These are phyloP conservation scores for Notodonta ziczac DNA, from an alignment of 2,888 invertebrate genomes.

Conservation along the genomic window DNA sequence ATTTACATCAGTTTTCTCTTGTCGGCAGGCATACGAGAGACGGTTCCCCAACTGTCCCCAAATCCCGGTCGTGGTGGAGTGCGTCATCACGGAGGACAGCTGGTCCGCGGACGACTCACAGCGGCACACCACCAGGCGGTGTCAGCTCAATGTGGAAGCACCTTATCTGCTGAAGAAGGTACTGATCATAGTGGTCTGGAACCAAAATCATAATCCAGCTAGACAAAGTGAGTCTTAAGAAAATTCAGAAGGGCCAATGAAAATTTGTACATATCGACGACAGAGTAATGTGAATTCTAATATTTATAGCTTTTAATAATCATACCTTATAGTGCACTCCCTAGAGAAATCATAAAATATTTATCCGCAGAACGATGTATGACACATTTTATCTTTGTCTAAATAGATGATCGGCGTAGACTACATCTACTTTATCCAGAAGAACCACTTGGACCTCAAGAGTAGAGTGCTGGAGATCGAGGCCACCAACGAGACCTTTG, in stretches of 20 bases:
- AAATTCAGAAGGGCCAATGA: not conserved
- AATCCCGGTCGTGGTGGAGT: constrained; percentile 97
- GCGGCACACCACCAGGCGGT: constrained; percentile 92
- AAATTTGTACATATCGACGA: not conserved
- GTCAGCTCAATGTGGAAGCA: constrained; percentile 96
- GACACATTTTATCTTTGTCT: not conserved
- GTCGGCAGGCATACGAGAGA: constrained; percentile 93
- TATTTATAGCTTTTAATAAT: not conserved
- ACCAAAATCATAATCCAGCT: no score
- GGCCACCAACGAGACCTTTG: constrained; percentile 96
- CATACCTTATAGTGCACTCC: not conserved
- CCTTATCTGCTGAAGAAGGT: constrained; percentile 98
- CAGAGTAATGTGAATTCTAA: no score
- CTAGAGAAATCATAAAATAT: not conserved
- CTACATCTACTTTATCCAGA: constrained; percentile 95
- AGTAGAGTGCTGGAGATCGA: constrained; percentile 93
- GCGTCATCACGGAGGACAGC: constrained; percentile 91
- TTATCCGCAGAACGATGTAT: not conserved
- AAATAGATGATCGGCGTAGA: constrained; percentile 95
- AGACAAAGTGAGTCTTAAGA: no score
- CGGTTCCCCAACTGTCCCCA: constrained; percentile 97
- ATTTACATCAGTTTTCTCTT: constrained; percentile 23
- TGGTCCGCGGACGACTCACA: constrained; percentile 91
- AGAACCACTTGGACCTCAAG: constrained; percentile 92
- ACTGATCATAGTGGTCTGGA: constrained; percentile 13